Base-by-base conservation (phyloP, 2,797 vertebrate genomes). In the Sebastes elongatus region DNA sequence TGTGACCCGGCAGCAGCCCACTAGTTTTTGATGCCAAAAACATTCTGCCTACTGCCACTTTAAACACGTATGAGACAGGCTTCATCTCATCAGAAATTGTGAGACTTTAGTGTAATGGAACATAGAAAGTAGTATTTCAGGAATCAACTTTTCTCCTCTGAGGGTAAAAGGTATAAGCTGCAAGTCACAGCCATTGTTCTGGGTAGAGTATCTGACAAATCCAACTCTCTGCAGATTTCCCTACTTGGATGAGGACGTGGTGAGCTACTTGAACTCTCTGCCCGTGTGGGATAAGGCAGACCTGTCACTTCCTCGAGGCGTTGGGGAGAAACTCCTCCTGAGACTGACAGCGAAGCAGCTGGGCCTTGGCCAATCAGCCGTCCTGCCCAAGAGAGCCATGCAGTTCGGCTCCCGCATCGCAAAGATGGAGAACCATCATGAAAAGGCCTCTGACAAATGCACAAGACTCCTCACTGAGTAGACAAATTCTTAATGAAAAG, bases 381-480 rank as follows among this genome's bases (percentile, higher is more conserved):
- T 96, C 16, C 87, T 99, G 86, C 98, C 97, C 1, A 99, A 99
- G 90, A 96, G 97, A 84, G 99, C 98, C 68, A 97, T 99, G 90
- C 99, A 99, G 86, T 99, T 99, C 42, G 98, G 98, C 69, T 98
- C 97, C 63, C 96, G 98, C 75, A 99, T 99, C 64, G 98, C 98
- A 74, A 99, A 99, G 89, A 94, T 99, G 83, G 98, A 99, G 93
- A 95, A 96, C 88, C 84, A 62, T 28, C 90, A 30, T 0, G 98
- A 99, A 86, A 98, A 97, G 76, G 98, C 97, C 3, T 97, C 97
- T 2, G 97, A 99, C 86, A 97, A 93, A 23, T 99, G 98, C 89
- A 90, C 70, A 59, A 96, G 98, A 76, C 97, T 98, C 53, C 91
- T 96, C 30, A 74, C 72, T 0, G 71, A 42, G 32, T 95, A 93